phyloP scores from a whole-genome alignment of 2,797 vertebrate species.

The Clarias laeviceps region DNA sequence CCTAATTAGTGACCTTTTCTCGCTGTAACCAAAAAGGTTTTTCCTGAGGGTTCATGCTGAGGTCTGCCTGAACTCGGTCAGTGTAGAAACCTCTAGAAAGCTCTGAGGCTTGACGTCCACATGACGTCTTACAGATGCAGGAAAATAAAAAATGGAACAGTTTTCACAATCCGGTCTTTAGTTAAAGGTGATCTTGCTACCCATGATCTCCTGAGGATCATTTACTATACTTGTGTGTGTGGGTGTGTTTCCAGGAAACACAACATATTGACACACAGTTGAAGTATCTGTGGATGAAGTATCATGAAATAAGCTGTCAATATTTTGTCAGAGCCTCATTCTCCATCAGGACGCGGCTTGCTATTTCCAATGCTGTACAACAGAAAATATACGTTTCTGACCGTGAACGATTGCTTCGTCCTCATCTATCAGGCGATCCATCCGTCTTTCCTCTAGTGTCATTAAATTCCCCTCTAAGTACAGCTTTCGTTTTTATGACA shows the following conservation, averaged over 20 bases:
- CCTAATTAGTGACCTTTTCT: not conserved
- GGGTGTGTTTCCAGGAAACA: too few relatives aligned
- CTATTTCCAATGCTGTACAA: not conserved
- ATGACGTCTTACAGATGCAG: not conserved
- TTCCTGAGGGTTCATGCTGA: not conserved
- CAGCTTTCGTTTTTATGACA: conserved; percentile 38
- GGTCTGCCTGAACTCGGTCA: not conserved
- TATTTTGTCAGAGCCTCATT: not conserved
- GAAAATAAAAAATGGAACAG: too few relatives aligned
- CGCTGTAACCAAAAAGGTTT: not conserved
- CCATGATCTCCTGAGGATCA: not conserved
- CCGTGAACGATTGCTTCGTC: not conserved
- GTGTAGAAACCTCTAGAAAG: not conserved
- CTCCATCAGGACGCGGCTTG: not conserved
- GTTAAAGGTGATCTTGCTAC: not conserved
- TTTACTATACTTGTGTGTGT: not conserved
- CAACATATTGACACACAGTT: not conserved
- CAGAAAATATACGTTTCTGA: not conserved
- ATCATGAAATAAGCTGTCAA: not conserved
- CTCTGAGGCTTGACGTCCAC: not conserved
- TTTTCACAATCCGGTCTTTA: not conserved
- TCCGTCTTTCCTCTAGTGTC: conserved; percentile 13
- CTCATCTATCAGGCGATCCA: not conserved
- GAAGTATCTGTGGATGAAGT: not conserved
- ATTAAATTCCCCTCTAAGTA: conserved; percentile 32